phyloP scores from a whole-genome alignment of 2,797 vertebrate genomes.

The Perodicticus potto region DNA sequence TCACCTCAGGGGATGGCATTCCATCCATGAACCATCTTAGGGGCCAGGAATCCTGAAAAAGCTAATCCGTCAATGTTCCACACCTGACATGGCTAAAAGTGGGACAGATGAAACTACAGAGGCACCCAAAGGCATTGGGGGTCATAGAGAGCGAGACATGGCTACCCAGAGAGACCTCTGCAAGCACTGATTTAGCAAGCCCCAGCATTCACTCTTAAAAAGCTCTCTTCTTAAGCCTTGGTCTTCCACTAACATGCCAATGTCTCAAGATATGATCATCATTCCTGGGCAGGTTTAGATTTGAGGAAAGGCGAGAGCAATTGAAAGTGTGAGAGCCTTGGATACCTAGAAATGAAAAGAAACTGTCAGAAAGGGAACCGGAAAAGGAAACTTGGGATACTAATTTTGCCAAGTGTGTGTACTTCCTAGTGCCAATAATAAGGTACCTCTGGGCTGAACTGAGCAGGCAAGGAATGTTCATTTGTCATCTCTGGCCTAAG shows the following conservation, averaged over 20 bases:
- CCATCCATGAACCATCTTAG: neutral
- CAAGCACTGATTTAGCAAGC: neutral
- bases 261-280: neutral
- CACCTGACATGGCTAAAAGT: neutral
- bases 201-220: neutral
- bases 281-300: neutral
- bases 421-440: neutral
- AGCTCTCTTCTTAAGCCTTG: neutral
- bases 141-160: neutral
- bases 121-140: neutral
- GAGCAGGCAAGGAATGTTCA: neutral
- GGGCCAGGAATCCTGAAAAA: neutral
- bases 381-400: neutral
- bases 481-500: neutral
- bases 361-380: neutral
- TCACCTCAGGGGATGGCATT: neutral
- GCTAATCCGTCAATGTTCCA: neutral
- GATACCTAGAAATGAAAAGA: slow-evolving; percentile 4
- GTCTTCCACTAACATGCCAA: neutral
- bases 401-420: neutral
- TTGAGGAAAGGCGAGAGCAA: neutral
- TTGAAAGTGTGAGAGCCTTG: neutral
- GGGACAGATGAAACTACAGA: neutral
- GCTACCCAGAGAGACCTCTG: neutral
- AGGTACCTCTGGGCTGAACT: neutral